phyloP scores from a whole-genome alignment of 1,140 invertebrate genomes.

The Argopecten irradians region DNA sequence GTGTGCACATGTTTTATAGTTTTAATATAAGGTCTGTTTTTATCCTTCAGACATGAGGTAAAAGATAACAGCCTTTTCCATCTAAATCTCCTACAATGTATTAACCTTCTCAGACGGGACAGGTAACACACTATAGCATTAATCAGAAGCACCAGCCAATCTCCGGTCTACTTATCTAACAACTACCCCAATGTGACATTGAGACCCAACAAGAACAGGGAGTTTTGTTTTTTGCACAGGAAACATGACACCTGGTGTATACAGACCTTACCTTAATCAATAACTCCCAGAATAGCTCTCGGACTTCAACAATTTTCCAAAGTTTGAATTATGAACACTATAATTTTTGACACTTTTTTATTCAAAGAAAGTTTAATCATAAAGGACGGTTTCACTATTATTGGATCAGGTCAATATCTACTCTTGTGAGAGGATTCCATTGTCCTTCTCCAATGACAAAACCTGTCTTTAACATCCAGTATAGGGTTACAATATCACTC shows the following conservation, averaged over 20 bases:
- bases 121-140: not conserved
- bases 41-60: not conserved
- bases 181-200: not conserved
- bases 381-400: not conserved
- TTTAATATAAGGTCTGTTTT: not conserved
- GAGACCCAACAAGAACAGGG: not conserved
- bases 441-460: not conserved
- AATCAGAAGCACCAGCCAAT: not conserved
- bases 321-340: not conserved
- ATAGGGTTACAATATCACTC: not conserved
- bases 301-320: not conserved
- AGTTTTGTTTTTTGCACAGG: slow-evolving; percentile 1
- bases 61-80: not conserved
- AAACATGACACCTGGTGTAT: not conserved
- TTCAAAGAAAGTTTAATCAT: not conserved
- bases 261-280: not conserved
- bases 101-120: not conserved
- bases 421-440: not conserved
- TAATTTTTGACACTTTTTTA: not conserved
- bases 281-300: not conserved
- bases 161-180: not conserved
- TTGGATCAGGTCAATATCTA: not conserved
- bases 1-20: not conserved
- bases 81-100: not conserved
- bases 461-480: not conserved